phyloP scores from a whole-genome alignment of 2,113 vertebrate species.

The Perca flavescens region DNA sequence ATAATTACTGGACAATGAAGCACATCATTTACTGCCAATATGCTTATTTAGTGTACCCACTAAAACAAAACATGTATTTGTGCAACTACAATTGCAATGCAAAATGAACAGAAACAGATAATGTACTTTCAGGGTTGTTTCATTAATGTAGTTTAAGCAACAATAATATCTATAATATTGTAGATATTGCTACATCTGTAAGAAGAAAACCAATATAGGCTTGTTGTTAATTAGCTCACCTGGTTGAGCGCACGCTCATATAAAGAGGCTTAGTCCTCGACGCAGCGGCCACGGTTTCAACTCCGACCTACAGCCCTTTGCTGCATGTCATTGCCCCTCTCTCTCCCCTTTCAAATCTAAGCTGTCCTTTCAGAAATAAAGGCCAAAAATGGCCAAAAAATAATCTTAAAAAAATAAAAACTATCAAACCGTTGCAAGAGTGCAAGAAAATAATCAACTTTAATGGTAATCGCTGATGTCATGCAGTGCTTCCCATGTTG shows the following conservation, averaged over 20 bases:
- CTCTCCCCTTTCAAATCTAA: too few relatives aligned
- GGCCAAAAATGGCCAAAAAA: too few relatives aligned
- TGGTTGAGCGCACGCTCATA: too few relatives aligned
- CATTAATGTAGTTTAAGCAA: neutral
- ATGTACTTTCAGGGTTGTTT: neutral
- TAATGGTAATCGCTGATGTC: neutral
- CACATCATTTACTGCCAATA: neutral
- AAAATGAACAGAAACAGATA: neutral
- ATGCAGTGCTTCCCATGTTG: neutral
- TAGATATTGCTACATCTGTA: neutral
- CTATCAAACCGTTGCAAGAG: neutral
- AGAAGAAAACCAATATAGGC: neutral
- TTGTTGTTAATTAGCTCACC: neutral
- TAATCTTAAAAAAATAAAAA: neutral
- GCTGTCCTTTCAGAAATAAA: too few relatives aligned
- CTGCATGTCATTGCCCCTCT: too few relatives aligned
- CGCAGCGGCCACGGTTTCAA: too few relatives aligned
- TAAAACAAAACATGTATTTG: neutral
- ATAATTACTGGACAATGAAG: conserved; percentile 46
- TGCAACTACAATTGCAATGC: neutral
- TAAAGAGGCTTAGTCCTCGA: too few relatives aligned
- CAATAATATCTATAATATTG: neutral
- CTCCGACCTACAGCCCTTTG: too few relatives aligned
- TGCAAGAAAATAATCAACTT: neutral
- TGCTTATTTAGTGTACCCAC: neutral